A percentile compares a stretch with the other conserved stretches of the same genome.
Conservation (phyloP, 2,888 invertebrate species). For the Himalopsyche kuldschensis region DNA sequence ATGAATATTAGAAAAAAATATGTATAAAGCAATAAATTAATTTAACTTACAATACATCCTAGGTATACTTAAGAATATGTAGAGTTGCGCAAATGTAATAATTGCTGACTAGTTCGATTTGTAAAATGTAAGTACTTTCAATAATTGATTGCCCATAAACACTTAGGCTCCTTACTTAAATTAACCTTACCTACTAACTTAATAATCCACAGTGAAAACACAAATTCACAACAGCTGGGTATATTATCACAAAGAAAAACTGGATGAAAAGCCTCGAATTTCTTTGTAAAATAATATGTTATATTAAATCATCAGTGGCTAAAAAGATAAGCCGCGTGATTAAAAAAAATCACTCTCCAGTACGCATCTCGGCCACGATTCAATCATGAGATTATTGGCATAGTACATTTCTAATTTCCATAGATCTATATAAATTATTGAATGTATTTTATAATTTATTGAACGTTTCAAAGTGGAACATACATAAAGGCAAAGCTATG, state of each 20-base stretch:
- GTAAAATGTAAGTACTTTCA: constrained; percentile 59
- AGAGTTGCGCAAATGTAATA: constrained; percentile 61
- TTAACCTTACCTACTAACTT: constrained; percentile 37
- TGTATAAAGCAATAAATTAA: constrained; percentile 40
- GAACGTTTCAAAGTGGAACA: constrained; percentile 21
- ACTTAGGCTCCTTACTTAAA: constrained; percentile 40
- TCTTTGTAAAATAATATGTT: constrained; percentile 9
- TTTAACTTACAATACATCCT: constrained; percentile 48
- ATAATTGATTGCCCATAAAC: constrained; percentile 53
- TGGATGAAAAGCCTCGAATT: constrained; percentile 21
- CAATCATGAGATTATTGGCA: neutral
- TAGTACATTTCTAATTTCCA: constrained; percentile 1
- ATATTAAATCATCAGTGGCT: constrained; percentile 19
- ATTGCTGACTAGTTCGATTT: constrained; percentile 59
- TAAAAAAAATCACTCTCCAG: neutral
- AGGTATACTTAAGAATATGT: constrained; percentile 44
- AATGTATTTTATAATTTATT: constrained; percentile 14
- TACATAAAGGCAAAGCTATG: constrained; percentile 35
- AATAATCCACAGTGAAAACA: constrained; percentile 33
- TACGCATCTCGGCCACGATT: neutral
- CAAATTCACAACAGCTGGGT: constrained; percentile 37
- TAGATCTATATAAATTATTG: neutral
- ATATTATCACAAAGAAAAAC: constrained; percentile 20
- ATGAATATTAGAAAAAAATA: constrained; percentile 33
- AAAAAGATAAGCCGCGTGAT: constrained; percentile 8